Evolutionary conservation across 2,113 vertebrate genomes (phyloP), one percentile per base, ranked within the genome.

Genomic region (Aythya baeri): DNA sequence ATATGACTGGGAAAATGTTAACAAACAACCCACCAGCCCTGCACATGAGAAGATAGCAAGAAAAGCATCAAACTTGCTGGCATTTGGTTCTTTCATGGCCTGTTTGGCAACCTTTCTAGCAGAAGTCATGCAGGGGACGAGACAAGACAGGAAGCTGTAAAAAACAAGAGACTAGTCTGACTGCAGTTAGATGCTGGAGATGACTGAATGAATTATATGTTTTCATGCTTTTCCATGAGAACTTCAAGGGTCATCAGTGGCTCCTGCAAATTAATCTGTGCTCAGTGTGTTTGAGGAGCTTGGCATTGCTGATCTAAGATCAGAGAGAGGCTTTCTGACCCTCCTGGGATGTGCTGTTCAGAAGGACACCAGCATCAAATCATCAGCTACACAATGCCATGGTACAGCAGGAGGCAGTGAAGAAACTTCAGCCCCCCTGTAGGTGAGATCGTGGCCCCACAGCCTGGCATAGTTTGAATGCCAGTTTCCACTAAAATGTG

Each of bases 1-100:
- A 73, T 71, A 65, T 79, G 90, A 65, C 72, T 79, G 91, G 90
- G 85, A 96, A 95, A 85, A 73, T 55, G 54, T 96, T 91, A 90
- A 82, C 25, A 78, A 83, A 27, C 49, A 93, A 49, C 46, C 38
- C 74, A 93, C 67, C 10, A 4, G 23, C 13, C 22, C 18, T 1
- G 21, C 70, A 32, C 36, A 70, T 89, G 86, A 92, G 67, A 62
- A n/a, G 52, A 65, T 32, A 77, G 59, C 87, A 86, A 50, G 72
- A 34, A 65, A 85, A 93, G 83, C 80, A 84, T 89, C 55, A 82
- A 62, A n/a, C 1, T 9, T 22, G 74, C 21, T 63, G 66, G 65
- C 11, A 36, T 91, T 95, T 88, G 79, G 85, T 92, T 94, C 92
- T 89, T 91, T 86, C 91, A 75, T 15, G 89, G 74, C 32, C 93